Base-by-base conservation (phyloP, 2,888 invertebrate species). In the Mythimna ferrago region DNA sequence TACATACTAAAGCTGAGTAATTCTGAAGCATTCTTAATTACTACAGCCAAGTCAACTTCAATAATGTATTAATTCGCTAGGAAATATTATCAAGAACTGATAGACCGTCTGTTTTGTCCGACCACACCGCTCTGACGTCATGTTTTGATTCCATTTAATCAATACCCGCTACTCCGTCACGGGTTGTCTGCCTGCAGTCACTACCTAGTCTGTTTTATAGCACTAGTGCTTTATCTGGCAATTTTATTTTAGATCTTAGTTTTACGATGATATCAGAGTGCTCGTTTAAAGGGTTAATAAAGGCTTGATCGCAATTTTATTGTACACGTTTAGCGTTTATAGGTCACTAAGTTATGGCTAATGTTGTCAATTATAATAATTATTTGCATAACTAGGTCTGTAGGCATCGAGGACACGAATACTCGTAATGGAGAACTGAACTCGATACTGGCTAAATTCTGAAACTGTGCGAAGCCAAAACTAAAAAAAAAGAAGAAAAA, bases 111-210 rank as follows among this genome's bases (percentile, higher is more conserved):
- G 58, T 73, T 11, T 26, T 60, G 2, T 32, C 53, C 44, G 32
- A 26, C 75, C 9, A 53, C 58, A 69, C 57, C 10, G 44, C 21
- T 44, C 44, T 81, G 79, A 81, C 81, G 79, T 72, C 72, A 81
- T 72, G 70, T 82, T 82, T 82, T 75, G 79, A 79, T 72, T 78
- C 53, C 71, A 72, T 65, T 62, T 67, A 78, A 81, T 82, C 82
- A 79, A 82, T 81, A 81, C 58, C 9, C 19, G 75, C 67, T 69
- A 61, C 66, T 57, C 66, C 44, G 72, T 56, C 67, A 44, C 58
- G 70, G 56, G 32, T 44, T 21, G 54, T 56, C 62, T 66, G 67
- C 76, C 62, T 66, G 67, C 76, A 71, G 67, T 51, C 66, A 60
- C 35, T 67, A 61, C 14, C 41, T 61, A 41, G 48, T 4, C 35